Conservation (phyloP, 2,113 vertebrate genomes). For the Pycnonotus jocosus region DNA sequence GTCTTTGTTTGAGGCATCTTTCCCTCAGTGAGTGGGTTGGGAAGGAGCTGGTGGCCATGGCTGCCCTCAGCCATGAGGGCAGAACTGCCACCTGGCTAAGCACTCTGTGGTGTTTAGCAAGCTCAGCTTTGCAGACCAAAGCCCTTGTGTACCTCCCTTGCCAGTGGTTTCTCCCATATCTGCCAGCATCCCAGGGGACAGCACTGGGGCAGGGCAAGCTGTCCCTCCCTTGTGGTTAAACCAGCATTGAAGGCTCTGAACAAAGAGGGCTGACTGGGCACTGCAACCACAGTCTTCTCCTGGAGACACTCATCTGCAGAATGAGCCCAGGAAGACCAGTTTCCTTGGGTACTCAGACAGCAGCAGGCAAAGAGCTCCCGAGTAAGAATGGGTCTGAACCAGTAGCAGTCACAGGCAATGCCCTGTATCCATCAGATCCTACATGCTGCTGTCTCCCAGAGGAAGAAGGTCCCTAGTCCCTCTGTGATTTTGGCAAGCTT, state of each 20-base stretch:
- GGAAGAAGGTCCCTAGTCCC: background rate
- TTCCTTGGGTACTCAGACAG: background rate
- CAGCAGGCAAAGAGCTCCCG: background rate
- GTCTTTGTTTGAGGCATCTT: background rate
- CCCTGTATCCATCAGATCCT: background rate
- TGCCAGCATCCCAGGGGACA: background rate
- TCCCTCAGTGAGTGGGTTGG: background rate
- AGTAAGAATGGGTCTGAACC: background rate
- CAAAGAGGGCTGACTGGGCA: background rate
- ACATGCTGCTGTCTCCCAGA: background rate
- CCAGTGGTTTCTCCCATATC: background rate
- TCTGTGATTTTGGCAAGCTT: background rate
- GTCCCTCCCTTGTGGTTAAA: background rate
- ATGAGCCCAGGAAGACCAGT: background rate
- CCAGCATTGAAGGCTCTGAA: background rate
- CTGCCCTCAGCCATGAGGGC: background rate
- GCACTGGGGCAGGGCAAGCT: background rate
- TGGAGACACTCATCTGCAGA: background rate
- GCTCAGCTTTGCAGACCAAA: background rate
- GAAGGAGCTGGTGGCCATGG: background rate
- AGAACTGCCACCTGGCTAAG: background rate
- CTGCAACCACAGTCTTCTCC: background rate
- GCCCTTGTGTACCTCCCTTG: background rate
- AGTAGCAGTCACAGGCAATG: background rate
- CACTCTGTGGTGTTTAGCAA: background rate